Conservation (phyloP, 2,888 invertebrate species). For the Coenonympha arcania region DNA sequence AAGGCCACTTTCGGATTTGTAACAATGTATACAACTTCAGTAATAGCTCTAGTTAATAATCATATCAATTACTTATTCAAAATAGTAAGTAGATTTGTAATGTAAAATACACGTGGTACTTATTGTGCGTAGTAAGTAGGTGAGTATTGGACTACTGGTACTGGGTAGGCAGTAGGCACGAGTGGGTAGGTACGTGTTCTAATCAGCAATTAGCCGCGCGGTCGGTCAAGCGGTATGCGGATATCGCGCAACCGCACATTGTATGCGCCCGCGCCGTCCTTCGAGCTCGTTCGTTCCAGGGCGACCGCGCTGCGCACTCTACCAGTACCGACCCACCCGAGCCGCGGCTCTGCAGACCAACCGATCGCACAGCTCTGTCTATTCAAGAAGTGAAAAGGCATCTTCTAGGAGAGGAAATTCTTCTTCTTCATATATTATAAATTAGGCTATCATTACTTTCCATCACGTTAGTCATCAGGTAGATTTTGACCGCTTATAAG, state of each 20-base stretch:
- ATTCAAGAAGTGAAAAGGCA: too few relatives aligned
- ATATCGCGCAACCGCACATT: slow-evolving; percentile 53
- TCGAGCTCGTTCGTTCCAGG: slow-evolving; percentile 60
- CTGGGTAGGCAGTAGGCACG: background rate
- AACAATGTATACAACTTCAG: too few relatives aligned
- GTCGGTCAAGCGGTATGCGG: slow-evolving; percentile 59
- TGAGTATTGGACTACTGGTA: too few relatives aligned
- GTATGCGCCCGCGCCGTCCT: slow-evolving; percentile 43
- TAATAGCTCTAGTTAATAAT: too few relatives aligned
- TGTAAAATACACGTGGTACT: background rate
- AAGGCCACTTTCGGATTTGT: too few relatives aligned
- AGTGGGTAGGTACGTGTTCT: slow-evolving; percentile 14
- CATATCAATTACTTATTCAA: too few relatives aligned
- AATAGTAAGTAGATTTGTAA: background rate
- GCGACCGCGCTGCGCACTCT: slow-evolving; percentile 25
- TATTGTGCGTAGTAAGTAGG: slow-evolving; percentile 1
- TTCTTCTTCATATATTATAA: too few relatives aligned
- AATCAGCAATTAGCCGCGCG: slow-evolving; percentile 33
- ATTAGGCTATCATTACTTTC: too few relatives aligned
- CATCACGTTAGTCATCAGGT: too few relatives aligned
- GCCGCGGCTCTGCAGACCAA: slow-evolving; percentile 7
- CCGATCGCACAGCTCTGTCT: background rate
- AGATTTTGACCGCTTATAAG: too few relatives aligned
- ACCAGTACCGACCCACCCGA: slow-evolving; percentile 15
- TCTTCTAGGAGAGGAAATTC: too few relatives aligned